phyloP scores from a whole-genome alignment of 2,888 invertebrate species.

The Heliconius cydno region DNA sequence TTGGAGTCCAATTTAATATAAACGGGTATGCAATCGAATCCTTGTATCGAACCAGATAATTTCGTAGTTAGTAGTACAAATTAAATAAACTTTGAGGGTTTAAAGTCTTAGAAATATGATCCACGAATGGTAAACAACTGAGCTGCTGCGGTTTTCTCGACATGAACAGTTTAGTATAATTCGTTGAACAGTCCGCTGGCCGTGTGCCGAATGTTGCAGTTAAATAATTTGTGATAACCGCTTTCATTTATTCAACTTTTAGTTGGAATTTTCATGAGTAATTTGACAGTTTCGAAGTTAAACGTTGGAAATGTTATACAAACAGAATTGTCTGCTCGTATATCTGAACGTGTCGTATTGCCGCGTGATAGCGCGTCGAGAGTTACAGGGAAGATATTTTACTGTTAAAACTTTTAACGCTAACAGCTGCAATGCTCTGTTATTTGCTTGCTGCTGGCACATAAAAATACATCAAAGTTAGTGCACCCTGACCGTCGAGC shows the following conservation, averaged over 20 bases:
- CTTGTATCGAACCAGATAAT: no score
- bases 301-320: constrained; percentile 48
- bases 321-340: constrained; percentile 46
- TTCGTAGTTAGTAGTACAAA: neutral
- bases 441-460: constrained; percentile 39
- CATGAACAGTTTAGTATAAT: constrained; percentile 78
- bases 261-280: constrained; percentile 62
- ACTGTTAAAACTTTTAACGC: constrained; percentile 65
- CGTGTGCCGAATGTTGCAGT: constrained; percentile 77
- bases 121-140: constrained; percentile 65
- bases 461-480: constrained; percentile 45
- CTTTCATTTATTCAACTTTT: constrained; percentile 76
- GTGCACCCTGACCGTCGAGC: constrained; percentile 36
- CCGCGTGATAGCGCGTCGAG: constrained; percentile 43
- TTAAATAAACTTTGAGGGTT: neutral
- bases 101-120: constrained; percentile 4
- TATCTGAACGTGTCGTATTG: constrained; percentile 43
- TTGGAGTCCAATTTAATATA: constrained; percentile 2
- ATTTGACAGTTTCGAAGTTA: constrained; percentile 60
- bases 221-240: constrained; percentile 79
- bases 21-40: neutral
- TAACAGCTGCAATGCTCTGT: constrained; percentile 59
- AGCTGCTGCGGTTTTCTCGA: constrained; percentile 75
- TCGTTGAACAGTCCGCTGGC: constrained; percentile 71
- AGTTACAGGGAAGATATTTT: constrained; percentile 58